Percentiles rank a stretch among this genome's conserved stretches.
Evolutionary conservation across 2,113 vertebrate species (phyloP).

Genomic region (Euleptes europaea): DNA sequence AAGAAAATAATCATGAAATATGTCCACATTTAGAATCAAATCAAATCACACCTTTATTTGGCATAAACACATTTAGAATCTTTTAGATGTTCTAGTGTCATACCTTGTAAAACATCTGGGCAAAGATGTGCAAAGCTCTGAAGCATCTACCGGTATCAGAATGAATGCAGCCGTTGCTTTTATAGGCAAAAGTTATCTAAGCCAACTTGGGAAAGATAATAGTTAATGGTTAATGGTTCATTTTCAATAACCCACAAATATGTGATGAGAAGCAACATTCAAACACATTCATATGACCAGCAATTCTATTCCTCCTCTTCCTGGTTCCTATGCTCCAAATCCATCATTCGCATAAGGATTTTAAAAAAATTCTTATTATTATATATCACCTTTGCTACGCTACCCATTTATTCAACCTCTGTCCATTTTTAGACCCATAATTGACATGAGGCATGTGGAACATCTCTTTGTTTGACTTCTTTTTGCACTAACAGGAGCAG

Average conservation of each 20-base stretch:
- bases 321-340: neutral
- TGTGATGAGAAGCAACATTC: neutral
- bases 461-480: conserved; percentile 10
- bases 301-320: neutral
- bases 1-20: neutral
- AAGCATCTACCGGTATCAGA: neutral
- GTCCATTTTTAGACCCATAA: neutral
- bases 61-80: no score
- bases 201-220: neutral
- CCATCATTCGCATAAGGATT: neutral
- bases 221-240: neutral
- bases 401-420: neutral
- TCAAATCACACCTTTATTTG: no score
- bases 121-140: neutral
- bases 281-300: neutral
- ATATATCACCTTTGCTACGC: neutral
- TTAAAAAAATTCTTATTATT: no score
- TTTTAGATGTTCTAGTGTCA: neutral
- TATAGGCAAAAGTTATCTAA: neutral
- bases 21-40: no score
- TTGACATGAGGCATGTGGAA: neutral
- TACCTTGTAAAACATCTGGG: neutral
- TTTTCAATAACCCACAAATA: neutral
- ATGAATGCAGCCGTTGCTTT: neutral
- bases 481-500: conserved; percentile 77